Base-by-base conservation (phyloP, 2,113 vertebrate species). In the Toxotes chatareus region DNA sequence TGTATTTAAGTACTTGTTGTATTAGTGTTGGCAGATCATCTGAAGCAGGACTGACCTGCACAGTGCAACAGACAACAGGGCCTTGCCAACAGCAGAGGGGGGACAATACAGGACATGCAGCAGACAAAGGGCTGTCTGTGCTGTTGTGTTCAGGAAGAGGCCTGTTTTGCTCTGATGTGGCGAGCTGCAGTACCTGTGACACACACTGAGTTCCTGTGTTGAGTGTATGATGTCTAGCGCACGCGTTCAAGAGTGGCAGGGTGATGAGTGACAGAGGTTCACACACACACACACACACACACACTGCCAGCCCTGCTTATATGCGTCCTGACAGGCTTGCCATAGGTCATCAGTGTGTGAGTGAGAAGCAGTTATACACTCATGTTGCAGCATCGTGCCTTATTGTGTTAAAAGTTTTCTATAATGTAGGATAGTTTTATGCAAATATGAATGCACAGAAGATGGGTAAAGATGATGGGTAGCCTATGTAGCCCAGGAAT, bases 101-200 rank as follows among this genome's bases (percentile, higher is more conserved):
- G 57, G 68, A 82, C 64, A 80, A 55, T 68, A 66, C 61, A 90
- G 82, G 76, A 77, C 86, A 79, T 4, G 56, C 62, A 71, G 82
- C 80, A 90, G 84, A 93, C 90, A 90, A 87, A 87, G 73, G 65
- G 60, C 70, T 44, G 83, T 64, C 73, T 92, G 88, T 83, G 83
- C 81, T 62, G 63, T 14, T 83, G 73, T 70, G 73, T 76, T 86
- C 88, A 92, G 88, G 83, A 91, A 89, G 91, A 87, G 83, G 83
- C 77, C 76, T 74, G 66, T 55, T 62, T 72, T 1, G 23, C 73
- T 89, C 75, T 89, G 90, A 86, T 86, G 90, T 92, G 83, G 90
- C 19, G 71, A 81, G 56, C 82, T 84, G 84, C 89, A 86, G 63
- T 85, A 91, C 91, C 91, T 89, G 86, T 19, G 67, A 87, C 85